phyloP scores from a whole-genome alignment of 2,113 vertebrate species.

The Mionectes macconnelli region DNA sequence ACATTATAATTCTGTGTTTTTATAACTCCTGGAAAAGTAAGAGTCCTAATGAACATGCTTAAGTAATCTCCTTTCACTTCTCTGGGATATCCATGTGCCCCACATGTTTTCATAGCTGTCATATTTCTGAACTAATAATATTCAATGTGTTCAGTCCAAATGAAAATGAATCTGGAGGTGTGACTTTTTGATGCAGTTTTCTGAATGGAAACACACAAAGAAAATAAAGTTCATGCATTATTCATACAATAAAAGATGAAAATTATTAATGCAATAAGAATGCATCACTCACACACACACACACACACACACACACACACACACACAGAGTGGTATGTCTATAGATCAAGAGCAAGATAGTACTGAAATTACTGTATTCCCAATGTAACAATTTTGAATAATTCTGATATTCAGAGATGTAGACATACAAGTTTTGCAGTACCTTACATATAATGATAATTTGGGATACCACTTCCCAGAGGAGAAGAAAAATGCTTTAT shows the following conservation, averaged over 20 bases:
- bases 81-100: not conserved
- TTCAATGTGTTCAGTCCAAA: not conserved
- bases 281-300: not conserved
- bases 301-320: too few species aligned
- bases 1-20: not conserved
- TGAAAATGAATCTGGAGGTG: not conserved
- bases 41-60: not conserved
- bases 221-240: not conserved
- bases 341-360: not conserved
- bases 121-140: slow-evolving; percentile 2
- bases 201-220: not conserved
- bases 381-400: not conserved
- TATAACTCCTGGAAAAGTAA: not conserved
- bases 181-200: not conserved
- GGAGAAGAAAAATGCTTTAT: not conserved
- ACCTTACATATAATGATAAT: not conserved
- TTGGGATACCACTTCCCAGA: not conserved
- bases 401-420: not conserved
- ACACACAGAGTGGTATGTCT: not conserved
- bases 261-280: not conserved
- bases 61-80: not conserved
- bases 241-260: not conserved
- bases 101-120: not conserved
- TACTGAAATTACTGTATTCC: not conserved
- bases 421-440: not conserved